Evolutionary conservation across 2,113 vertebrate genomes (phyloP).

Genomic region (Brachyhypopomus gauderio): DNA sequence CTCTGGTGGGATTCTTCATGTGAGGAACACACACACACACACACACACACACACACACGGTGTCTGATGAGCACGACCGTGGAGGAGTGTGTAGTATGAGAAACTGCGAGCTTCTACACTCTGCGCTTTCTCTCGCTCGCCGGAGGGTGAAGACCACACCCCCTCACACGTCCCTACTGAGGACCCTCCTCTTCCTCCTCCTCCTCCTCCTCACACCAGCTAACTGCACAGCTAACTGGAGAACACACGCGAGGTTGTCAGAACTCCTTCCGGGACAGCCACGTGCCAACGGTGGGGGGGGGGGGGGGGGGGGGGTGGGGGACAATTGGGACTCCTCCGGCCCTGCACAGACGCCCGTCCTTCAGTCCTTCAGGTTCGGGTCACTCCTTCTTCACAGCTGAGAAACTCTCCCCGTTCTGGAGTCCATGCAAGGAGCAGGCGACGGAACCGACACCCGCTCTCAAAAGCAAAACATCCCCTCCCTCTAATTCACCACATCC

Average conservation of each 20-base stretch:
- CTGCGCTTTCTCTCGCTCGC: slow-evolving; percentile 6
- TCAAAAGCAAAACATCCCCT: not conserved
- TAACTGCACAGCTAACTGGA: no score
- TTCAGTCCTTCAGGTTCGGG: not conserved
- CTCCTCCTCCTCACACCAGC: no score
- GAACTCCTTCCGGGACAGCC: not conserved
- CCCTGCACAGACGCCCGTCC: not conserved
- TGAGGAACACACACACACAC: slow-evolving; percentile 15
- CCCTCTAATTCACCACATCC: not conserved
- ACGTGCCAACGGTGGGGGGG: not conserved
- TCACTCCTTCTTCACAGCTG: not conserved
- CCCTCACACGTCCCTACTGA: no score
- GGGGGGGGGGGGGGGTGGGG: not conserved
- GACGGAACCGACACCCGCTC: no score
- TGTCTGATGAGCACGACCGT: not conserved
- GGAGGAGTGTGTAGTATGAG: not conserved
- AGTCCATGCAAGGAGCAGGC: no score
- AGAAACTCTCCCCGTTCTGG: not conserved
- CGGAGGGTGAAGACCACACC: not conserved
- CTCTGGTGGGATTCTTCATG: slow-evolving; percentile 34
- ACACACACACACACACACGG: not conserved
- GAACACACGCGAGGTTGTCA: no score
- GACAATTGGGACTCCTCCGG: not conserved
- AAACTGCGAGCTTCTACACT: not conserved
- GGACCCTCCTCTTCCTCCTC: no score